Base-by-base conservation (phyloP, 2,113 vertebrate species). In the Ageneiosus marmoratus region DNA sequence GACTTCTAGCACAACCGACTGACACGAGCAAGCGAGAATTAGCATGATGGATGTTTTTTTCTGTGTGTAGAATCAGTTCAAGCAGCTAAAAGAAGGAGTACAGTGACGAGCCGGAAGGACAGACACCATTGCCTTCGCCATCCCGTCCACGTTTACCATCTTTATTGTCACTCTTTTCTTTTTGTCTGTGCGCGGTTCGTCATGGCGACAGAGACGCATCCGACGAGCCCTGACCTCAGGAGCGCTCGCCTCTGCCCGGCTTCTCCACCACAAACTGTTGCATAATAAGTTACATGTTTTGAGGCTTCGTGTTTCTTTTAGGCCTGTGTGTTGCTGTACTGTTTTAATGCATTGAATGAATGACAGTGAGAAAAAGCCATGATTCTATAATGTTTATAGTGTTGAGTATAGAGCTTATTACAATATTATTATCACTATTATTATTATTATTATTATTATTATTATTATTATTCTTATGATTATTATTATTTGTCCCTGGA, bases 1-100 rank as follows among this genome's bases (percentile, higher is more conserved):
- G 96, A 98, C 83, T 97, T 97, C 93, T 98, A 96, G 84, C 85
- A 50, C 77, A 46, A 56, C 27, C 6, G 32, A 65, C 18, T 5
- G 41, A 78, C 37, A 56, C 1, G 82, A 65, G 56, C 62, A 29
- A 69, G 55, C 20, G 87, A 91, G 86, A 32, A 62, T 77, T 85
- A 88, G 89, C 89, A 90, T 87, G 89, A 86, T n/a, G 53, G 82
- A 81, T 65, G 74, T 84, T 80, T 79, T 84, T 20, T 92, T 92
- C 91, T 89, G 67, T 89, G 88, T 91, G 89, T 89, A 92, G 74
- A 73, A 86, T 89, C 89, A 91, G 86, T 87, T 89, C 89, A 90
- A 91, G 88, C 90, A 91, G 93, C 91, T 88, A 86, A 87, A 29
- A 53, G 50, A 29, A 53, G 50, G 65, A 70, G 81, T 32, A 44